phyloP scores from a whole-genome alignment of 2,888 invertebrate species.

The Tetranychus truncatus region DNA sequence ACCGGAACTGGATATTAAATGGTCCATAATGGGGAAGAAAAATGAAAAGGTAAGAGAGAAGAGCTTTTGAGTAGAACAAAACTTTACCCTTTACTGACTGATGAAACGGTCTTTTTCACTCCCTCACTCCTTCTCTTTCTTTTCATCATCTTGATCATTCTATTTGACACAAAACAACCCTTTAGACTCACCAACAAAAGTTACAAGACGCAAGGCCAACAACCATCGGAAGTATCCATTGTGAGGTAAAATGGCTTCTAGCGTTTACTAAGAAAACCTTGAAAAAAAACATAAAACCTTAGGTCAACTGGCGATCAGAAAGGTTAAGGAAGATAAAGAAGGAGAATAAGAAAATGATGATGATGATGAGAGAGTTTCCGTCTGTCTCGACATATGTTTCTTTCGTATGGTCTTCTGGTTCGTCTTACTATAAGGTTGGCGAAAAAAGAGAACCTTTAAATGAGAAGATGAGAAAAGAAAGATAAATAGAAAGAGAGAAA shows the following conservation, averaged over 20 bases:
- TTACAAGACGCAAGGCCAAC: background rate
- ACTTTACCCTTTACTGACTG: background rate
- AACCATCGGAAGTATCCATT: background rate
- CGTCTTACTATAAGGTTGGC: background rate
- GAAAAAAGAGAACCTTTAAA: background rate
- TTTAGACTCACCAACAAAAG: background rate
- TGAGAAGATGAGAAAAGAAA: background rate
- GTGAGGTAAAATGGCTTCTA: background rate
- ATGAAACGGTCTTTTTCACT: background rate
- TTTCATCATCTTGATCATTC: background rate
- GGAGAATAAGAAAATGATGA: background rate
- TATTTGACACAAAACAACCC: background rate
- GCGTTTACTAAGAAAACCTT: background rate
- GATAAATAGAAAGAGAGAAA: background rate
- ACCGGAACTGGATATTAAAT: slow-evolving; percentile 1
- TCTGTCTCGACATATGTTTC: background rate
- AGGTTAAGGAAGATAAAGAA: no score
- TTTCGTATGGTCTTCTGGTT: background rate
- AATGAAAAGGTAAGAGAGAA: background rate
- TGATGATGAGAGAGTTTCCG: background rate
- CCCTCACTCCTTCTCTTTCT: background rate
- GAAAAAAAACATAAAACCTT: background rate
- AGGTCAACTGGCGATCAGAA: background rate
- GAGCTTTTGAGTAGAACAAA: background rate
- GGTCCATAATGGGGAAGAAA: background rate